A percentile compares a stretch with the other conserved stretches of the same genome.
phyloP scores from a whole-genome alignment of 2,888 invertebrate species.

The Bimastos eiseni region DNA sequence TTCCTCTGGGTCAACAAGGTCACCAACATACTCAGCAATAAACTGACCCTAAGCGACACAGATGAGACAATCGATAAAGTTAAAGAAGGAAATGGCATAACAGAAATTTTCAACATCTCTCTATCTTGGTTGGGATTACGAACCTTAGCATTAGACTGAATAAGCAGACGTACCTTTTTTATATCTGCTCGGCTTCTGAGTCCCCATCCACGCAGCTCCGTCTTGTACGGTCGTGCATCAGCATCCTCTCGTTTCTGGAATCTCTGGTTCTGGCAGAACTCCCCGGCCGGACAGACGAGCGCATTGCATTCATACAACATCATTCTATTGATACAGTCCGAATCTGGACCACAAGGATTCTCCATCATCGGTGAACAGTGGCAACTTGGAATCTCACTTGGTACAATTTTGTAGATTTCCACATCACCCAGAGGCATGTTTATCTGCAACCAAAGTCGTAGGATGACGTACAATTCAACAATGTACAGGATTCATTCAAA shows the following conservation, averaged over 20 bases:
- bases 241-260: constrained; percentile 83
- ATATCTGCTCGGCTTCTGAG: constrained; percentile 75
- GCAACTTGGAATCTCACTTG: constrained; percentile 72
- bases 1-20: constrained; percentile 87
- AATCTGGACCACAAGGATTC: constrained; percentile 80
- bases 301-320: constrained; percentile 60
- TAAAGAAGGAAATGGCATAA: neutral
- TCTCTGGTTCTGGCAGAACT: constrained; percentile 80
- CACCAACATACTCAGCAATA: constrained; percentile 93
- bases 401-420: constrained; percentile 62
- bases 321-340: constrained; percentile 83
- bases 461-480: neutral
- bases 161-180: constrained; percentile 61
- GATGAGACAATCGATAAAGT: neutral
- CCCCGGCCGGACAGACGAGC: constrained; percentile 74
- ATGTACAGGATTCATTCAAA: neutral
- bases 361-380: constrained; percentile 73
- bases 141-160: neutral
- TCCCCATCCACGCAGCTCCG: constrained; percentile 81
- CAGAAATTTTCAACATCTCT: too few species aligned
- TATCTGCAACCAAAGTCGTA: constrained; percentile 45
- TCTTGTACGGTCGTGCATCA: constrained; percentile 68
- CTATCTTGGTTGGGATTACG: neutral
- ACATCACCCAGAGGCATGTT: constrained; percentile 58
- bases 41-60: constrained; percentile 74